Base-by-base conservation (phyloP, 2,797 vertebrate genomes). In the Acrossocheilus wenchowensis region DNA sequence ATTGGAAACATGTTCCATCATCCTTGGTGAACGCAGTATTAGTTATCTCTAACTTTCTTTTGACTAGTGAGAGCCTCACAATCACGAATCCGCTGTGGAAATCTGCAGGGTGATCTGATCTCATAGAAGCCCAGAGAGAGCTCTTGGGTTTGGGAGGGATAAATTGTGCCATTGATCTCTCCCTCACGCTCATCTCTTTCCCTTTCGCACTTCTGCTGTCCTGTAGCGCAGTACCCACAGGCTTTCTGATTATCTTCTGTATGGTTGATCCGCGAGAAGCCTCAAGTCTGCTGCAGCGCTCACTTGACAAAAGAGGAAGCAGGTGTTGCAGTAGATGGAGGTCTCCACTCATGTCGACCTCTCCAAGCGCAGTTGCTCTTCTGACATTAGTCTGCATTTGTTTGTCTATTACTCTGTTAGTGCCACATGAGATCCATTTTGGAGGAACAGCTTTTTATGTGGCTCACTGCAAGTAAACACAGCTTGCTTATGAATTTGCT, bases 311-410 rank as follows among this genome's bases (percentile, higher is more conserved):
- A 68, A 74, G 77, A 80, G 54, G 78, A 73, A 62, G 77, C 77
- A 73, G 84, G 77, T 86, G 77, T 80, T 62, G 26, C 21, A 26
- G 41, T 34, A 80, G 78, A 72, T 80, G 77, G 52, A 84, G 84
- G 54, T 80, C 41, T 81, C 21, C 21, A 62, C 30, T 80, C 30
- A 26, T 57, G 21, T 19, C 1, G 52, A 62, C 78, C 78, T 64
- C 68, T 50, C 41, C 54, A 80, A 69, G 39, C 8, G 19, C 84
- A 64, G 19, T 80, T 34, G 52, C 78, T 73, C 15, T 68, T 64
- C 41, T 80, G 39, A 73, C 68, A 73, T 19, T 19, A 80, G 83
- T 57, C 52, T 85, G 21, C 12, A 36, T 79, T 72, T 62, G 75
- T 66, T 77, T 50, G 26, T 79, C 41, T 85, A 23, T 72, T 79